These are phyloP conservation scores for Drosophila aff. DNA, from an alignment of 1,140 invertebrate species.

Conservation along the genomic window DNA sequence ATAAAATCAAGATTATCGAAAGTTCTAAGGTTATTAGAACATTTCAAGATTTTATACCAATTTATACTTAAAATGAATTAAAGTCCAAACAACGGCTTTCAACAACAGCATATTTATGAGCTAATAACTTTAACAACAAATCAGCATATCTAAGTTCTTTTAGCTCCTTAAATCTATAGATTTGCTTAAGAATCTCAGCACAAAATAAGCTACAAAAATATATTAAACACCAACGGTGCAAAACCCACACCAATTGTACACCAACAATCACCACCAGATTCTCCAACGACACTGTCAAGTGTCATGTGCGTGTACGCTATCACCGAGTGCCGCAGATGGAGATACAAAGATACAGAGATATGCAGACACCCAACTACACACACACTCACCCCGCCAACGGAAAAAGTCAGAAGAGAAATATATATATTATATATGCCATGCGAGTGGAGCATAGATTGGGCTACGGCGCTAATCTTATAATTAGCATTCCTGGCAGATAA, in stretches of 20 bases:
- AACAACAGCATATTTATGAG: background rate
- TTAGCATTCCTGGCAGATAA: conserved; percentile 83
- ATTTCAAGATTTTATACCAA: background rate
- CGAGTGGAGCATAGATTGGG: conserved; percentile 49
- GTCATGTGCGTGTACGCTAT: conserved; percentile 69
- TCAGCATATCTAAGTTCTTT: too few relatives aligned
- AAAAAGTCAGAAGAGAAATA: conserved; percentile 27
- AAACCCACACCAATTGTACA: conserved; percentile 18
- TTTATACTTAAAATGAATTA: background rate
- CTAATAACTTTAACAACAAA: background rate
- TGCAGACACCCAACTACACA: conserved; percentile 39
- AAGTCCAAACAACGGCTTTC: background rate
- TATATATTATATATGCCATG: conserved; percentile 11
- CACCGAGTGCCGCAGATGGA: conserved; percentile 57
- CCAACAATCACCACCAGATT: conserved; percentile 31
- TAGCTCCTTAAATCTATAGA: background rate
- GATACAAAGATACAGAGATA: conserved; percentile 45
- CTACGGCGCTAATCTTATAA: conserved; percentile 78
- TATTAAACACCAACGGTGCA: background rate
- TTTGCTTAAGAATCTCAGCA: background rate
- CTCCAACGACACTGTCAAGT: conserved; percentile 63
- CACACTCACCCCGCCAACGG: conserved; percentile 6
- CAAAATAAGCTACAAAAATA: background rate
- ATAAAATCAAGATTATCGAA: background rate
- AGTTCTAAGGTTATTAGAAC: background rate